These are phyloP conservation scores for Psammodynastes pulverulentus DNA, from an alignment of 2,113 vertebrate genomes.

Conservation along the genomic window DNA sequence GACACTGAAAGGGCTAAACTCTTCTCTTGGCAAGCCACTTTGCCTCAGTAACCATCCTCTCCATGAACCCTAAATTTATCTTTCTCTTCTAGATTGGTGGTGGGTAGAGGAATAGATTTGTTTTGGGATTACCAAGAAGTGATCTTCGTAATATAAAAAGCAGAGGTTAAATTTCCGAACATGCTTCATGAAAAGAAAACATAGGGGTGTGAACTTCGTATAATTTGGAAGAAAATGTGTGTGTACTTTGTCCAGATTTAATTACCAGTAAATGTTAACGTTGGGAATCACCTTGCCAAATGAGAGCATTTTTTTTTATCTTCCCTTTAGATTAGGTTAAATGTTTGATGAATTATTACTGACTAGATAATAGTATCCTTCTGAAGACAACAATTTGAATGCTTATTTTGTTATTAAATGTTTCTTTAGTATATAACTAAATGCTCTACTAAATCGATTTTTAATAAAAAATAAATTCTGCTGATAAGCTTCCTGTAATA, in stretches of 20 bases:
- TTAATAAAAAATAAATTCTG: conserved; percentile 59
- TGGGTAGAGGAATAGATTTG: not conserved
- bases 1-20: not conserved
- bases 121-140: not conserved
- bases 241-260: conserved; percentile 1
- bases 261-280: not conserved
- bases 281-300: conserved; percentile 3
- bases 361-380: conserved; percentile 37
- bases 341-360: conserved; percentile 44
- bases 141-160: not conserved
- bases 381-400: conserved; percentile 41
- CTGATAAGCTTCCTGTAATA: conserved; percentile 14
- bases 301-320: conserved; percentile 3
- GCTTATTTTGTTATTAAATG: conserved; percentile 44
- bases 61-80: not conserved
- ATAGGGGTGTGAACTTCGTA: not conserved
- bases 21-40: not conserved
- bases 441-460: conserved; percentile 39
- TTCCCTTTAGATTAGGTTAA: conserved; percentile 31
- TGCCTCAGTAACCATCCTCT: not conserved
- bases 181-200: not conserved
- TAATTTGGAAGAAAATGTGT: not conserved
- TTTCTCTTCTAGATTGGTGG: not conserved
- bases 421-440: conserved; percentile 55
- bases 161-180: not conserved